phyloP scores from a whole-genome alignment of 2,113 vertebrate genomes.

The Dendropsophus ebraccatus region DNA sequence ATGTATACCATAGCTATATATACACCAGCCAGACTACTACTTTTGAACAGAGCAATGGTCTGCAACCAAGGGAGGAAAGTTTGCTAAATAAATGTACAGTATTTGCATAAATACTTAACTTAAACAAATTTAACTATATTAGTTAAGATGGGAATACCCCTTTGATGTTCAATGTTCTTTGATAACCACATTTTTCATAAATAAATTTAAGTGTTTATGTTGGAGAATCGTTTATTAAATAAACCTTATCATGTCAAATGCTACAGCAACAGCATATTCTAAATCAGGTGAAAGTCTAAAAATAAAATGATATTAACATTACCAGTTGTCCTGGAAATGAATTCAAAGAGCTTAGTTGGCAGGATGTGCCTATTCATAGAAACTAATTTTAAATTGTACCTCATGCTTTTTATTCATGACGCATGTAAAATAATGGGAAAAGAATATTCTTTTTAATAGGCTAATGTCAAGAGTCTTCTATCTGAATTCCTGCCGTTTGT shows the following conservation, averaged over 20 bases:
- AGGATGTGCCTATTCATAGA: constrained; percentile 26
- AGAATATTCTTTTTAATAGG: constrained; percentile 9
- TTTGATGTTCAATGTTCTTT: background rate
- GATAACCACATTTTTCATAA: background rate
- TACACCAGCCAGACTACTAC: no score
- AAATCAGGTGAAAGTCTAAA: constrained; percentile 24
- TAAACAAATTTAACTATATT: no score
- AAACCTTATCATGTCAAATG: background rate
- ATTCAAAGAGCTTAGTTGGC: constrained; percentile 35
- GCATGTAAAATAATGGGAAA: constrained; percentile 25
- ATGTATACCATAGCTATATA: no score
- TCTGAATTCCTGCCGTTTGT: constrained; percentile 27
- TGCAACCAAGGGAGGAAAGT: no score
- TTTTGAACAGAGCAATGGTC: no score
- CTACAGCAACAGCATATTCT: background rate
- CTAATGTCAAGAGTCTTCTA: background rate
- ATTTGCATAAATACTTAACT: no score
- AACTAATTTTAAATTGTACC: constrained; percentile 33
- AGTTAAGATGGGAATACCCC: no score
- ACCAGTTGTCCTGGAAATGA: constrained; percentile 27
- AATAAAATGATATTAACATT: constrained; percentile 42
- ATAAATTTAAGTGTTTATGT: constrained; percentile 43
- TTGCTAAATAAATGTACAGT: no score
- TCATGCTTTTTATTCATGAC: constrained; percentile 31
- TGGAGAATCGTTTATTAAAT: constrained; percentile 62